Conservation (phyloP, 1,140 invertebrate species). For the Armadillidium nasatum region DNA sequence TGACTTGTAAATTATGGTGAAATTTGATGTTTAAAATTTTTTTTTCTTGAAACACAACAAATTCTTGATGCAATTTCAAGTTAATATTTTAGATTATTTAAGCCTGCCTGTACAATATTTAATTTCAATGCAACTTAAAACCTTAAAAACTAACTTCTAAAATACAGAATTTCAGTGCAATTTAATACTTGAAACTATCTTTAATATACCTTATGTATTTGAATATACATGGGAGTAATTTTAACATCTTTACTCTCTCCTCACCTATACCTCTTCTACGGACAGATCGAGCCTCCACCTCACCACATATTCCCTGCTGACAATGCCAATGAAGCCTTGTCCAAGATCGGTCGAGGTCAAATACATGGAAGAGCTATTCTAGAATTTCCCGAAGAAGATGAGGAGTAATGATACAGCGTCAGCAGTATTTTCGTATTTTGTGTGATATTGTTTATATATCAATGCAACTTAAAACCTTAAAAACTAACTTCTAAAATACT, state of each 20-base stretch:
- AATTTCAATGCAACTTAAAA: no score
- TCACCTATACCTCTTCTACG: not conserved
- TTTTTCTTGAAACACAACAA: no score
- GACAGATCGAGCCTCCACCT: slow-evolving; percentile 70
- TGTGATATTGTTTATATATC: not conserved
- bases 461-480: not conserved
- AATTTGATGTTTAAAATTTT: no score
- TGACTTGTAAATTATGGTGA: no score
- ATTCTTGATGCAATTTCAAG: no score
- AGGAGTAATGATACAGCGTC: not conserved
- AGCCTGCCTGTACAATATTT: no score
- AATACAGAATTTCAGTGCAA: slow-evolving; percentile 17
- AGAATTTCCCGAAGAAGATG: slow-evolving; percentile 56
- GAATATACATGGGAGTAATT: no score
- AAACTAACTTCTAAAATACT: no score
- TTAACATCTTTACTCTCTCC: no score
- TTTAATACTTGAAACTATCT: not conserved
- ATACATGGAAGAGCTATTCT: slow-evolving; percentile 80
- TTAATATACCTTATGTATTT: no score
- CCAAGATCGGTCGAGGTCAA: slow-evolving; percentile 76
- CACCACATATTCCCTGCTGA: slow-evolving; percentile 81
- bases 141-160: not conserved
- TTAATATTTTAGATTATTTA: no score
- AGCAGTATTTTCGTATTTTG: not conserved
- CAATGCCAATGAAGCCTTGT: slow-evolving; percentile 74